These are phyloP conservation scores for Labeo catla DNA, from an alignment of 2,113 vertebrate genomes.

Conservation along the genomic window DNA sequence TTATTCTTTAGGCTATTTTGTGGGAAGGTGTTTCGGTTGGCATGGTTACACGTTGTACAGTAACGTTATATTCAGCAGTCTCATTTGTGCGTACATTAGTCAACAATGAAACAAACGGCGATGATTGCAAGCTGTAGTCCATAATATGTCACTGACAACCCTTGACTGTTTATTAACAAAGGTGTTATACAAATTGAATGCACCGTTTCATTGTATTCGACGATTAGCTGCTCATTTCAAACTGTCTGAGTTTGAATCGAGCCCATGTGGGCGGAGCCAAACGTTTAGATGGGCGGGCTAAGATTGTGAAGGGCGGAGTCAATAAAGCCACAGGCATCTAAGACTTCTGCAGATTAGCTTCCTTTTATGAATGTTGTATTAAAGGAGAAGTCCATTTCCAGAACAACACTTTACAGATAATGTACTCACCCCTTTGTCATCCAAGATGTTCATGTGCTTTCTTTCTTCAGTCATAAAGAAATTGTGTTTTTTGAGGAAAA, in stretches of 20 bases:
- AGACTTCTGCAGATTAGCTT: neutral
- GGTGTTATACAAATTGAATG: neutral
- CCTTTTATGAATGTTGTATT: too few relatives aligned
- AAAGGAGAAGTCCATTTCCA: too few relatives aligned
- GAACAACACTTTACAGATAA: too few relatives aligned
- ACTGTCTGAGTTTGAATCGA: constrained; percentile 1
- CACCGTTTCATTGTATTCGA: neutral
- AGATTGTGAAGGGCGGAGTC: neutral
- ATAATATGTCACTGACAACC: neutral
- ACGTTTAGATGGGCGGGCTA: neutral
- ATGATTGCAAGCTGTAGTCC: neutral
- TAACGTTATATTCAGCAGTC: neutral
- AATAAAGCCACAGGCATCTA: neutral
- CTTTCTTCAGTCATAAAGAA: too few relatives aligned
- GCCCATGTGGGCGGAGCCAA: neutral
- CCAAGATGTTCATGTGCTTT: too few relatives aligned
- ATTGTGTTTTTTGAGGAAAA: too few relatives aligned
- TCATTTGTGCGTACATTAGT: neutral
- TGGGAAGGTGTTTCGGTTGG: neutral
- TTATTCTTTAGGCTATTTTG: neutral
- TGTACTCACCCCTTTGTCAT: too few relatives aligned
- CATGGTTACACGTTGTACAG: neutral
- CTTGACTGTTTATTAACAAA: neutral
- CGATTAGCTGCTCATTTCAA: neutral
- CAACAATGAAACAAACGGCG: neutral